Percentiles rank a stretch among this genome's conserved stretches.
Evolutionary conservation across 2,797 vertebrate genomes (phyloP).

Genomic region (Hoplostethus atlanticus): DNA sequence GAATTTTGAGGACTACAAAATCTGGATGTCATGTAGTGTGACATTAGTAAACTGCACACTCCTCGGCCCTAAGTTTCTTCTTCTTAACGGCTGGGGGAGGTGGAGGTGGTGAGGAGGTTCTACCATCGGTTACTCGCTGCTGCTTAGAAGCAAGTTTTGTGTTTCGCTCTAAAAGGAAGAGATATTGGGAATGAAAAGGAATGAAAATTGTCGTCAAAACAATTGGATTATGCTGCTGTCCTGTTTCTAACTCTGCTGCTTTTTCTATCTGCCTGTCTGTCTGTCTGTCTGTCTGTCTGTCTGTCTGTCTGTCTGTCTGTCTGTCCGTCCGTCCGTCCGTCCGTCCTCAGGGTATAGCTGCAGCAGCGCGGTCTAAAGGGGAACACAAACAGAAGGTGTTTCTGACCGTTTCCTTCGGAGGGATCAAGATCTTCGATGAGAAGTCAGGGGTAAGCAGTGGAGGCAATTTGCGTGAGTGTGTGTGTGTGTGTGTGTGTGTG

Average conservation of each 20-base stretch:
- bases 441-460: conserved; percentile 95
- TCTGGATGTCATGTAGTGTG: neutral
- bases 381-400: conserved; percentile 99
- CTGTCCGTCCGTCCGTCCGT: conserved; percentile 12
- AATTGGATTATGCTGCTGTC: neutral
- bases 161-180: no score
- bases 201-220: no score
- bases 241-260: neutral
- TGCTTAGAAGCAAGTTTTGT: no score
- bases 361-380: conserved; percentile 95
- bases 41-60: no score
- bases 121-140: no score
- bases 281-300: conserved; percentile 9
- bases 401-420: conserved; percentile 97
- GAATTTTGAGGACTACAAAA: neutral
- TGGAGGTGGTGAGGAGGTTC: no score
- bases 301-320: conserved; percentile 34
- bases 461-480: conserved; percentile 1
- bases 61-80: no score
- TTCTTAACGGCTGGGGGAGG: no score
- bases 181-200: no score
- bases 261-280: neutral
- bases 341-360: conserved; percentile 91
- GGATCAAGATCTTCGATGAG: conserved; percentile 99
- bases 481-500: conserved; percentile 18